Base-by-base conservation (phyloP, 2,113 vertebrate genomes). In the Leucoraja erinaceus region DNA sequence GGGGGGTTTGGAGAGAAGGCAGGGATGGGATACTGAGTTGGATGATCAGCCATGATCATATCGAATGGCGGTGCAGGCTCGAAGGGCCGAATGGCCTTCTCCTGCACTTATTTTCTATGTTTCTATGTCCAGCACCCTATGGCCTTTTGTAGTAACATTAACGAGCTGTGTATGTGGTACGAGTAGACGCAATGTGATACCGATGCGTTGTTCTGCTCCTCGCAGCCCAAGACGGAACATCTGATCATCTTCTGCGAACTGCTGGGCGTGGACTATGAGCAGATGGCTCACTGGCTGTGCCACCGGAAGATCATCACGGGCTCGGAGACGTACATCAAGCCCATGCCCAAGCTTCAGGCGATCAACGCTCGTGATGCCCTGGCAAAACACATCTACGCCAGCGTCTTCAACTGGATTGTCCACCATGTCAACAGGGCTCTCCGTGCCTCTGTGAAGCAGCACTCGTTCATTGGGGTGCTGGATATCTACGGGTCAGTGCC, bases 261-360 rank as follows among this genome's bases (percentile, higher is more conserved):
- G 93, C 98, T 99, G 96, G 98, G 98, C 0, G 97, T 99, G 95
- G 96, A 97, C 78, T 99, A 98, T 76, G 97, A 98, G 93, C 98
- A 99, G 94, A 99, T 99, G 99, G 94, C 97, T 92, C 99, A 99
- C 93, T 99, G 99, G 99, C 98, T 99, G 75, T 99, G 98, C 95
- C 98, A 99, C 93, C 97, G 97, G 94, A 99, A 99, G 95, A 96
- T 99, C 4, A 97, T 97, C 93, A 99, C 99, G 0, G 97, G 98
- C 92, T 96, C 98, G 0, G 99, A 99, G 95, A 99, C 99, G 0
- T 99, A 98, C 93, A 96, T 99, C 95, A 99, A 99, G 93, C 96
- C 99, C 63, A 96, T 99, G 93, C 97, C 98, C 93, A 98, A 97
- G 84, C 94, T 99, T 74, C 98, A 99, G 94, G 98, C 98, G 93